A percentile compares a stretch with the other conserved stretches of the same genome.
These are phyloP conservation scores for Ricordea florida DNA, from an alignment of 92 coral and sea anemone genomes.

Conservation along the genomic window DNA sequence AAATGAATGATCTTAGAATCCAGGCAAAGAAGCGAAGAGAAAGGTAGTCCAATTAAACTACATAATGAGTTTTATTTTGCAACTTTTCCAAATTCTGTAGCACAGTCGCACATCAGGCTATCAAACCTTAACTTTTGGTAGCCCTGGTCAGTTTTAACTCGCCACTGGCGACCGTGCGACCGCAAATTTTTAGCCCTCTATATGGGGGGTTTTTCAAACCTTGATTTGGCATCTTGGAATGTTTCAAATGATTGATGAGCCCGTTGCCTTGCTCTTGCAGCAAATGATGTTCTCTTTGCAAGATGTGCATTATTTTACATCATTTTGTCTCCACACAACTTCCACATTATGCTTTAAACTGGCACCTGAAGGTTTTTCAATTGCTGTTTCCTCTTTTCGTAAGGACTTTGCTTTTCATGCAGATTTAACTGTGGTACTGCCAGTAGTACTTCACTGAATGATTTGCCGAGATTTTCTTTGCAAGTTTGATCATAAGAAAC, in stretches of 20 bases:
- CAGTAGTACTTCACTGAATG: constrained; percentile 17
- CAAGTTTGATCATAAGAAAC: constrained; percentile 10
- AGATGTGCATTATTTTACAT: constrained; percentile 20
- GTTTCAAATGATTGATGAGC: constrained; percentile 19
- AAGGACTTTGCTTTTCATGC: constrained; percentile 24
- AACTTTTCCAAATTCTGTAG: no score
- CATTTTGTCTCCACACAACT: constrained; percentile 2
- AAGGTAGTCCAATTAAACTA: no score
- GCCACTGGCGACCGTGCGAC: no score
- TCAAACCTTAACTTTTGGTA: no score
- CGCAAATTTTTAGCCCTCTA: no score
- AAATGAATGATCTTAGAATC: no score
- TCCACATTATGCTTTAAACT: constrained; percentile 33
- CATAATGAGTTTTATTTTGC: no score
- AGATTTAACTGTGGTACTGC: constrained; percentile 25
- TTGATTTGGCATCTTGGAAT: constrained; percentile 4
- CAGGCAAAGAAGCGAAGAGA: no score
- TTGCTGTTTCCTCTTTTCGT: constrained; percentile 14
- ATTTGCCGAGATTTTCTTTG: constrained; percentile 34
- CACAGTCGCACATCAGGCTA: no score
- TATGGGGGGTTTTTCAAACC: not conserved
- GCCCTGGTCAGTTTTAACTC: no score
- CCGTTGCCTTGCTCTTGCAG: constrained; percentile 14
- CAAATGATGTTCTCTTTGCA: constrained; percentile 15
- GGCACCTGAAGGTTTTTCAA: not conserved